phyloP scores from a whole-genome alignment of 2,113 vertebrate species.

The Micronycteris hirsuta region DNA sequence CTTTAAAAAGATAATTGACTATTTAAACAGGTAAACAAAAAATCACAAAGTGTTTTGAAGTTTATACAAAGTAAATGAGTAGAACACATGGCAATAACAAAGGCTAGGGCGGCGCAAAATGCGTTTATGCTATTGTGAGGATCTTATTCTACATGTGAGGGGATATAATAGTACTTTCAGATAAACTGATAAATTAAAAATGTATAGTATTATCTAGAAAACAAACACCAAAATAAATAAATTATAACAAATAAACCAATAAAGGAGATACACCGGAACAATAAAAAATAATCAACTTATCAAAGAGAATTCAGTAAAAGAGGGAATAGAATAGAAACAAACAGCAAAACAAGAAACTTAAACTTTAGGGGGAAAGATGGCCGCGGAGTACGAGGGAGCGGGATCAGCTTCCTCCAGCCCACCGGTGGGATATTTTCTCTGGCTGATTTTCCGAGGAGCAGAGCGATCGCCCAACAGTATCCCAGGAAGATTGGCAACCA shows the following conservation, averaged over 20 bases:
- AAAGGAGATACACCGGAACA: background rate
- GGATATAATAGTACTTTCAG: background rate
- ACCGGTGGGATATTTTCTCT: too few species aligned
- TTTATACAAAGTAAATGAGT: background rate
- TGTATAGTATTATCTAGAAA: background rate
- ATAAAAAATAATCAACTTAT: background rate
- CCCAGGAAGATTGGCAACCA: too few species aligned
- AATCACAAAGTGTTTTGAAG: background rate
- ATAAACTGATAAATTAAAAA: background rate
- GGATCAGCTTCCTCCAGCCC: too few species aligned
- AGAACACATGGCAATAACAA: background rate
- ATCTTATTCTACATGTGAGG: background rate
- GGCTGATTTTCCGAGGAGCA: too few species aligned
- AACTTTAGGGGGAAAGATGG: too few species aligned
- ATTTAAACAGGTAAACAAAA: background rate
- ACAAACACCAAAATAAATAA: background rate
- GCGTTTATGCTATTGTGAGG: background rate
- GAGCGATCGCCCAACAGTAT: too few species aligned
- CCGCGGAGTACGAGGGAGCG: too few species aligned
- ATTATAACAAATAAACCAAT: background rate
- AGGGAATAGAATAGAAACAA: background rate
- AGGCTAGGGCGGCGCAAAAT: background rate
- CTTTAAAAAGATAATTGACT: background rate
- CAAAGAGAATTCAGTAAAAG: background rate
- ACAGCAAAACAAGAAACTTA: too few species aligned